Percentiles rank a stretch among this genome's conserved stretches.
Conservation (phyloP, 2,113 vertebrate genomes). For the Gobiocypris rarus region DNA sequence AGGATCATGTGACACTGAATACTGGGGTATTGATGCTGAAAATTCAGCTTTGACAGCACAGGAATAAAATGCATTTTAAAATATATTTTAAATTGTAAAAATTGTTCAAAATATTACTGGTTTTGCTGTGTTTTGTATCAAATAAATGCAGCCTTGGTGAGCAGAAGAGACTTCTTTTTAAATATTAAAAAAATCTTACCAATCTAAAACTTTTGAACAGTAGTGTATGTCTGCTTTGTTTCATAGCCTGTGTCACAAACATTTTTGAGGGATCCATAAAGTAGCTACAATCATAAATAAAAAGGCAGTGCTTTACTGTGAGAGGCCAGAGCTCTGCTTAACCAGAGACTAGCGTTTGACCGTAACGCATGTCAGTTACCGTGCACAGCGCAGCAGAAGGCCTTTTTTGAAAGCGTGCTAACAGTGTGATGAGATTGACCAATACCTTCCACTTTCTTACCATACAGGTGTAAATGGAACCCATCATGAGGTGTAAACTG, state of each 20-base stretch:
- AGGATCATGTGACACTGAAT: too few relatives aligned
- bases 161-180: too few relatives aligned
- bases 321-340: neutral
- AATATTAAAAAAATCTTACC: too few relatives aligned
- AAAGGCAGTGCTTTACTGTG: constrained; percentile 18
- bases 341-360: neutral
- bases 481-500: constrained; percentile 22
- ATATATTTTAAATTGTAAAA: too few relatives aligned
- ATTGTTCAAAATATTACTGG: too few relatives aligned
- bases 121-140: too few relatives aligned
- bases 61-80: too few relatives aligned
- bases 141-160: too few relatives aligned
- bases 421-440: neutral
- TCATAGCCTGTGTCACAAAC: neutral
- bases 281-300: constrained; percentile 19
- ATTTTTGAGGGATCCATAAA: neutral
- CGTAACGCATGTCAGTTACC: neutral
- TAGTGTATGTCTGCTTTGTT: neutral
- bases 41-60: too few relatives aligned
- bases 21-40: too few relatives aligned
- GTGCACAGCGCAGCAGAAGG: neutral
- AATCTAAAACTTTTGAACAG: too few relatives aligned
- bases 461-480: constrained; percentile 28
- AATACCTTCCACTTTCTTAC: neutral
- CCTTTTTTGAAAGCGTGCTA: neutral